Evolutionary conservation across 2,113 vertebrate species (phyloP).

Genomic region (Eupsittula cactorum): DNA sequence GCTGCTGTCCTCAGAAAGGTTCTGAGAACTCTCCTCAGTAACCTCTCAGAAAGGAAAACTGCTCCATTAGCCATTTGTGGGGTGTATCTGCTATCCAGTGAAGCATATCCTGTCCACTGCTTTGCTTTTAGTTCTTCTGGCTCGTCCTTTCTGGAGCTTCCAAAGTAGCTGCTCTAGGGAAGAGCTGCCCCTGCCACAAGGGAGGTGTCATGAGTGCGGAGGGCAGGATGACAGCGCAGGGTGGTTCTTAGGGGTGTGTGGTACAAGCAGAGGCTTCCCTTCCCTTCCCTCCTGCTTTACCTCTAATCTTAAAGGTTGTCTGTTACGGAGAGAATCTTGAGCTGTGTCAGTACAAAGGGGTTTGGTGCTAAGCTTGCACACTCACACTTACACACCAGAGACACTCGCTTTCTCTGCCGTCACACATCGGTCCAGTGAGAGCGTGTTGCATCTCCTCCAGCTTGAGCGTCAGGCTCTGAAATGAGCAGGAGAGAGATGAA

Average conservation of each 20-base stretch:
- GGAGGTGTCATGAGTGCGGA: not conserved
- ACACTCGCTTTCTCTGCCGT: not conserved
- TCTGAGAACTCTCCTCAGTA: not conserved
- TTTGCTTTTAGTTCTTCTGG: not conserved
- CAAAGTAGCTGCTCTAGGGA: not conserved
- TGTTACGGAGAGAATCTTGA: rapidly evolving
- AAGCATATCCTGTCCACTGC: not conserved
- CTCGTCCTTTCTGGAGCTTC: not conserved
- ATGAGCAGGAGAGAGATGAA: not conserved
- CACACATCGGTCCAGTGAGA: not conserved
- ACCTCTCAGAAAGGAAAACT: not conserved
- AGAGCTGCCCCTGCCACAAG: not conserved
- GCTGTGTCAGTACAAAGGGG: too few relatives aligned
- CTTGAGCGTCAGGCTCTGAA: not conserved
- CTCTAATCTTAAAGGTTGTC: not conserved
- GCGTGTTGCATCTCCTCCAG: not conserved
- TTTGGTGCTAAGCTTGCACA: not conserved
- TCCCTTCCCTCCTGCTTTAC: not conserved
- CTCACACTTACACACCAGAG: too few relatives aligned
- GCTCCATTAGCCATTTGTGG: too few relatives aligned
- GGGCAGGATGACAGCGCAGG: not conserved
- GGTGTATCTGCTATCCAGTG: not conserved
- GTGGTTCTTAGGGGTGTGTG: not conserved
- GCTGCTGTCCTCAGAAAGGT: not conserved
- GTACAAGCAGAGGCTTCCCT: not conserved